These are phyloP conservation scores for Holotrichia oblita DNA, from an alignment of 1,140 invertebrate genomes.

Conservation along the genomic window DNA sequence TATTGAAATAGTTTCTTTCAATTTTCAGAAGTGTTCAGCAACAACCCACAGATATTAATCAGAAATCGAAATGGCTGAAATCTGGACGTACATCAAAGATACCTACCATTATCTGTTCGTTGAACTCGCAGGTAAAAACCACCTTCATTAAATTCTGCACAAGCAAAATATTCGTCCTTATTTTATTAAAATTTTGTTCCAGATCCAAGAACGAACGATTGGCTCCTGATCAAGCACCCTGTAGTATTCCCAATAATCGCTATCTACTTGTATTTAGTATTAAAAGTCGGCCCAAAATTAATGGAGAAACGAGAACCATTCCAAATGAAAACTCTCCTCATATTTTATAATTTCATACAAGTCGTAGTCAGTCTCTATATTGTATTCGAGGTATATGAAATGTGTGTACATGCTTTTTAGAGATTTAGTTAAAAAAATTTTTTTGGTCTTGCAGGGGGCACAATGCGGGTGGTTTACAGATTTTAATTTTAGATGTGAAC, in stretches of 20 bases:
- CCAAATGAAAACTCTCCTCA: conserved; percentile 77
- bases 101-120: neutral
- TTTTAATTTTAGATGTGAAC: conserved; percentile 89
- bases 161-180: neutral
- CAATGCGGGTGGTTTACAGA: conserved; percentile 68
- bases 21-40: no score
- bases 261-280: conserved; percentile 81
- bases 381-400: conserved; percentile 75
- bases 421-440: no score
- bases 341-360: conserved; percentile 85
- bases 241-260: conserved; percentile 84
- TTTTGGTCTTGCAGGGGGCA: conserved; percentile 37
- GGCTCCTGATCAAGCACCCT: conserved; percentile 91
- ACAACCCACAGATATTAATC: no score
- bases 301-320: conserved; percentile 78
- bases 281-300: conserved; percentile 75
- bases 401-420: no score
- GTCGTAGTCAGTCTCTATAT: conserved; percentile 78
- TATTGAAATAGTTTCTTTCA: no score
- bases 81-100: neutral
- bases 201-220: conserved; percentile 89
- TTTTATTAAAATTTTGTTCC: conserved; percentile 46
- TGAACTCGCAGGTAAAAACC: neutral
- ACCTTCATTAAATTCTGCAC: no score
- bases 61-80: neutral